Base-by-base conservation (phyloP, 2,888 invertebrate genomes). In the Seladonia tumulorum region DNA sequence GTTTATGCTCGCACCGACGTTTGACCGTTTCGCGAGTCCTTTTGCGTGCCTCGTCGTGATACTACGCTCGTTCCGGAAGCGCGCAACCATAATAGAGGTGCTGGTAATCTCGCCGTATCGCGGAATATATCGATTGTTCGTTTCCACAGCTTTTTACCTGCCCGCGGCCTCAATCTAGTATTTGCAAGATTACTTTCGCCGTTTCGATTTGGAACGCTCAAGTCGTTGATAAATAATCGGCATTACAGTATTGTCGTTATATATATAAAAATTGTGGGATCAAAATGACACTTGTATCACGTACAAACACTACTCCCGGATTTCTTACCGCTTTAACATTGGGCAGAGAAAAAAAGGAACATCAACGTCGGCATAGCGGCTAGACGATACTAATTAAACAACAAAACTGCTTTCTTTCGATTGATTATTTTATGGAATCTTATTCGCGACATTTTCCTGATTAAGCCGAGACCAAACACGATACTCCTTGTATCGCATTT, bases 41-140 rank as follows among this genome's bases (percentile, higher is more conserved):
- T 70, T 39, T 49, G 35, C 53, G n/a, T 79, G 60, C 39, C 25
- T 47, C 4, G 79, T 12, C 71, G 39, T 47, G 47, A 71, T 16
- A 49, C 25, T 5, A 29, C n/a, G 35, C 18, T 39, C 79, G 49
- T 29, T 29, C 18, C 18, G 57, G 57, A 74, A 47, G 35, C 39
- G 49, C 47, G 39, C n/a, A 39, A 25, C 14, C 35, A 8, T 16
- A n/a, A n/a, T 16, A 49, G 29, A 42, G 42, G 29, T 68, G n/a
- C n/a, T 42, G 47, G 66, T 10, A 35, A 66, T 29, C 75, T 25
- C 47, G 16, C n/a, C 12, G 47, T 76, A 22, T 76, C 45, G 35
- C 29, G 29, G n/a, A n/a, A 29, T 47, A 47, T 63, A 35, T 76
- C 66, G 47, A 47, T 68, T 68, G 8, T 29, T 45, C 29, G 29